Percentiles rank a stretch among this genome's conserved stretches.
Conservation (phyloP, 2,797 vertebrate species). For the Siniperca scherzeri region DNA sequence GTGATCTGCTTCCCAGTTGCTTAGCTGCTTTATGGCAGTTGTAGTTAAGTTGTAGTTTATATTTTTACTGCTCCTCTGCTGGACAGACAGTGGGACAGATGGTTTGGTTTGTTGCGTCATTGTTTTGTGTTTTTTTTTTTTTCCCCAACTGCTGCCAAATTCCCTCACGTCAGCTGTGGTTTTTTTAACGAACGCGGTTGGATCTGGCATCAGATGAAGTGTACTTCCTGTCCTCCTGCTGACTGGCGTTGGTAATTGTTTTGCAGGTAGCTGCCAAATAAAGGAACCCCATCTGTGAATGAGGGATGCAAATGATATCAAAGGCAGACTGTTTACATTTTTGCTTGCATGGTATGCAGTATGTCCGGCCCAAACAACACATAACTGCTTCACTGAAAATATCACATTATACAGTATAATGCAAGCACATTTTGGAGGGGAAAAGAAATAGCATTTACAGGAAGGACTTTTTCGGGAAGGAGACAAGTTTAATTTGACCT, state of each 20-base stretch:
- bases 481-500: neutral
- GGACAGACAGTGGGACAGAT: constrained; percentile 67
- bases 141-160: constrained; percentile 32
- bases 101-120: constrained; percentile 70
- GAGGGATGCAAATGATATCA: constrained; percentile 22
- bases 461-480: neutral
- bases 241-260: constrained; percentile 57
- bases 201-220: constrained; percentile 61
- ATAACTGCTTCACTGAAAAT: neutral
- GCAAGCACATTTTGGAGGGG: neutral
- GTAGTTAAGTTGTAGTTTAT: constrained; percentile 30
- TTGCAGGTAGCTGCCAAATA: constrained; percentile 61
- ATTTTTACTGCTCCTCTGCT: constrained; percentile 35
- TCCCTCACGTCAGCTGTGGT: constrained; percentile 57
- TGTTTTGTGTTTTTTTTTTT: constrained; percentile 5
- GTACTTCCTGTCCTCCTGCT: constrained; percentile 65
- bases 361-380: neutral
- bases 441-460: neutral
- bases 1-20: neutral
- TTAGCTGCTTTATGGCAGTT: constrained; percentile 25
- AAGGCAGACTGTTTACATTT: constrained; percentile 18
- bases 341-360: neutral
- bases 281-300: constrained; percentile 57
- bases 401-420: neutral
- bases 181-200: constrained; percentile 22